Conservation (phyloP, 2,888 invertebrate species). For the Drosophila sordidula region DNA sequence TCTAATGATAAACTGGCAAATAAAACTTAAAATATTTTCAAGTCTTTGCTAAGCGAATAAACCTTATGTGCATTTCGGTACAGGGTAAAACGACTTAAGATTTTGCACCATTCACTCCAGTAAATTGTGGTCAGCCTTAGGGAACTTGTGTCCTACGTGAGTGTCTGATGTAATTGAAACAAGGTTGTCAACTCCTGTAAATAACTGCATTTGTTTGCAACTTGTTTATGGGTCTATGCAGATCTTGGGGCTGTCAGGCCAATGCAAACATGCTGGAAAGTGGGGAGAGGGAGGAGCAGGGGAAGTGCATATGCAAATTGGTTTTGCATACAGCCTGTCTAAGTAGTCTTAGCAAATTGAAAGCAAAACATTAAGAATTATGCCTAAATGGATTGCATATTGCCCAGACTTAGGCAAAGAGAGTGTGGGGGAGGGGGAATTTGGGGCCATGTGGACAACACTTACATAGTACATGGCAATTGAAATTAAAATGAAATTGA, state of each 20-base stretch:
- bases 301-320: constrained; percentile 65
- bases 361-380: constrained; percentile 82
- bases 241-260: constrained; percentile 20
- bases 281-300: not conserved
- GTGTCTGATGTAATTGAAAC: constrained; percentile 41
- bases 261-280: constrained; percentile 4
- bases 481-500: constrained; percentile 45
- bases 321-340: constrained; percentile 31
- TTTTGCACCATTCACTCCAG: constrained; percentile 38
- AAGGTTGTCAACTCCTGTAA: constrained; percentile 54
- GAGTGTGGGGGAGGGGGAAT: not conserved
- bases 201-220: constrained; percentile 71
- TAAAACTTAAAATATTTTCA: no score
- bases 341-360: constrained; percentile 78
- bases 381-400: constrained; percentile 62
- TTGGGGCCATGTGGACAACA: constrained; percentile 61
- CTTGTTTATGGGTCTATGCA: constrained; percentile 28
- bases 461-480: constrained; percentile 58
- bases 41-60: not conserved
- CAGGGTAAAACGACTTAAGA: constrained; percentile 58
- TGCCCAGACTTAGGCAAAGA: not conserved
- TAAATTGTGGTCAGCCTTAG: constrained; percentile 55
- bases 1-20: no score
- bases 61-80: not conserved
- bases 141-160: constrained; percentile 19